These are phyloP conservation scores for Dinoponera quadriceps DNA, from an alignment of 1,140 invertebrate species.

Conservation along the genomic window DNA sequence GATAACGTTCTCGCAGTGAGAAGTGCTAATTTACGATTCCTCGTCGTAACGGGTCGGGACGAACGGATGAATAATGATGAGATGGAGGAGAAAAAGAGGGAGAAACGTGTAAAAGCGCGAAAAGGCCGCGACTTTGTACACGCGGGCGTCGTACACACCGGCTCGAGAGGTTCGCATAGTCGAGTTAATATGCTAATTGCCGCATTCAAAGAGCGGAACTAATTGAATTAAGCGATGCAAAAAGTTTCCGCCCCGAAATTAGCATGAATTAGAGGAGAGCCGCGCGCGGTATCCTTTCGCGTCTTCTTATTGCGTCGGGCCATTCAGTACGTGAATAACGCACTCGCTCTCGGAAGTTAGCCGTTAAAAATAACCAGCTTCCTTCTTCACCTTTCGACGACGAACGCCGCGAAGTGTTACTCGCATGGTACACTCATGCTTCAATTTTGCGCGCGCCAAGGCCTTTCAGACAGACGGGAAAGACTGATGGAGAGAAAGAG, in stretches of 20 bases:
- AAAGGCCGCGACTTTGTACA: conserved; percentile 12
- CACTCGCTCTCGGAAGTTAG: not conserved
- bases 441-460: not conserved
- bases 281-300: conserved; percentile 46
- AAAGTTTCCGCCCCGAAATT: conserved; percentile 74
- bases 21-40: conserved; percentile 35
- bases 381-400: not conserved
- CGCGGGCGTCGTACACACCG: too few relatives aligned
- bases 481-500: too few relatives aligned
- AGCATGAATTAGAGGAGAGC: conserved; percentile 73
- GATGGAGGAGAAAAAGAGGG: not conserved
- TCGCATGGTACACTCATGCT: too few relatives aligned
- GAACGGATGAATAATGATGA: too few relatives aligned
- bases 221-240: conserved; percentile 77
- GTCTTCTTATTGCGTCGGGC: conserved; percentile 21
- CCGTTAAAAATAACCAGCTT: conserved; percentile 17
- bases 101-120: not conserved
- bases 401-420: not conserved
- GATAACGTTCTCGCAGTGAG: conserved; percentile 22
- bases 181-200: conserved; percentile 77
- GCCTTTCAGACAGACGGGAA: too few relatives aligned
- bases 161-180: conserved; percentile 30
- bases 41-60: conserved; percentile 20
- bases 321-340: conserved; percentile 25
- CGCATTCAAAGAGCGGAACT: conserved; percentile 72